Evolutionary conservation across 2,888 invertebrate species (phyloP).

Genomic region (Clusia tigrina): DNA sequence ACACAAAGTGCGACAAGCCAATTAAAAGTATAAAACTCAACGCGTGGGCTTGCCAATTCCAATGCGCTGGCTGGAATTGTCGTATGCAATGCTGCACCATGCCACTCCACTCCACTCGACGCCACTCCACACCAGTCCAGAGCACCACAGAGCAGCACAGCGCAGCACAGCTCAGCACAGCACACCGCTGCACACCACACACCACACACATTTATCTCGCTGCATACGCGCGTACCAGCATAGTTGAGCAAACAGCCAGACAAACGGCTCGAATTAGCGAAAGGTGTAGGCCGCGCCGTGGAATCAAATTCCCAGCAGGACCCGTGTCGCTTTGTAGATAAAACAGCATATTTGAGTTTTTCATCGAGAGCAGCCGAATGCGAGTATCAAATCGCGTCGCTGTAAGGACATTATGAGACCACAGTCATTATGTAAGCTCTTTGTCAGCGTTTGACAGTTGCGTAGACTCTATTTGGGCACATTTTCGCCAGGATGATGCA

Average conservation of each 20-base stretch:
- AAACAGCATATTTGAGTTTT: constrained; percentile 50
- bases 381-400: background rate
- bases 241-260: background rate
- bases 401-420: background rate
- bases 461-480: too few species aligned
- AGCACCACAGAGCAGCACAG: background rate
- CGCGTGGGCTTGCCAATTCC: constrained; percentile 42
- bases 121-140: background rate
- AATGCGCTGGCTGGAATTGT: background rate
- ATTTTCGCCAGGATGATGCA: too few species aligned
- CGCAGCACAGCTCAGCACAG: background rate
- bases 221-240: background rate
- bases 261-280: constrained; percentile 45
- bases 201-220: background rate
- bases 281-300: constrained; percentile 46
- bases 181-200: background rate
- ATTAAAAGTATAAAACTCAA: constrained; percentile 54
- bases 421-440: background rate
- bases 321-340: constrained; percentile 28
- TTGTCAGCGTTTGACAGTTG: background rate
- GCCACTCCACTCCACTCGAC: background rate
- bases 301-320: constrained; percentile 57
- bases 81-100: background rate
- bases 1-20: constrained; percentile 57
- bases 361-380: background rate